Evolutionary conservation across 2,888 invertebrate genomes (phyloP).

Genomic region (Nycteola revayana): DNA sequence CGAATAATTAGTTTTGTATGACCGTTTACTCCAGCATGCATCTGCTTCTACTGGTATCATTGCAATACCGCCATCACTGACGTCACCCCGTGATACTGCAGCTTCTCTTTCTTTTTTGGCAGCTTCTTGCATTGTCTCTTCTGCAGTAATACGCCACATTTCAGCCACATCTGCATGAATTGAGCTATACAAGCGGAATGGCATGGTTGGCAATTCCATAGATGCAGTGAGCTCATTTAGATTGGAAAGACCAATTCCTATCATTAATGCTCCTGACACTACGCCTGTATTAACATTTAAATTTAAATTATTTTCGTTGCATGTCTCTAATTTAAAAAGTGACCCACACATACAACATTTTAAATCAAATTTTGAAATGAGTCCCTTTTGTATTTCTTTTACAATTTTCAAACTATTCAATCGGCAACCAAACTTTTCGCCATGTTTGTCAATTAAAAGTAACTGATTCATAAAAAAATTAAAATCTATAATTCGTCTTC

Average conservation of each 20-base stretch:
- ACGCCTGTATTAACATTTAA: neutral
- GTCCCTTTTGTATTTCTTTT: slow-evolving; percentile 5
- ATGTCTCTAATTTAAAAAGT: slow-evolving; percentile 10
- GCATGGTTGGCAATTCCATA: slow-evolving; percentile 1
- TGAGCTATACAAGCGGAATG: slow-evolving; percentile 1
- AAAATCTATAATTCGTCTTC: slow-evolving; percentile 5
- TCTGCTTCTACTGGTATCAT: neutral
- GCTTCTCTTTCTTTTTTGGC: neutral
- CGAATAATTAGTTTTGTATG: neutral
- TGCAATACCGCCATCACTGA: neutral
- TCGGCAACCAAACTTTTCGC: slow-evolving; percentile 4
- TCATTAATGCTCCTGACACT: neutral
- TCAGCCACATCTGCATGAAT: slow-evolving; percentile 1
- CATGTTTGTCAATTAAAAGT: slow-evolving; percentile 4
- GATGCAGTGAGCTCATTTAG: neutral
- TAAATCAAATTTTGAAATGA: slow-evolving; percentile 6
- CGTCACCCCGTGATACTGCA: neutral
- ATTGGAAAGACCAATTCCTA: neutral
- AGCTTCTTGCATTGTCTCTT: slow-evolving; percentile 5
- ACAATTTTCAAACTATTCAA: slow-evolving; percentile 2
- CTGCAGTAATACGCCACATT: slow-evolving; percentile 3
- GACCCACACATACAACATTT: slow-evolving; percentile 10
- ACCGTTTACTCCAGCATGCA: neutral
- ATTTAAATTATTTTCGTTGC: neutral
- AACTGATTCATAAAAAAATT: slow-evolving; percentile 3